phyloP scores from a whole-genome alignment of 2,113 vertebrate species.

The Oncorhynchus nerka region DNA sequence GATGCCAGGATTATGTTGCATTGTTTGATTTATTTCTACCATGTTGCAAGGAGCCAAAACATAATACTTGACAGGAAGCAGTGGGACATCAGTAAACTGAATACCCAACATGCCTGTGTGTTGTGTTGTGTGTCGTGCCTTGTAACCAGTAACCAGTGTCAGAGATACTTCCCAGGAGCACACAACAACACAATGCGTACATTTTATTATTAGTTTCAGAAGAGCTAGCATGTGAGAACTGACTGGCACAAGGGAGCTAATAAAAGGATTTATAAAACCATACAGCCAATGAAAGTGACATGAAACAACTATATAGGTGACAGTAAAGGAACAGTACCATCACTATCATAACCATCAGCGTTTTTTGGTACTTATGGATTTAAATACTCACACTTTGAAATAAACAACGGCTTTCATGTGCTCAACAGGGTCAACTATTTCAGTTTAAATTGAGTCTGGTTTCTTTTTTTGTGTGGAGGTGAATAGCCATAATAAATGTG shows the following conservation, averaged over 20 bases:
- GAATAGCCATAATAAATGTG: constrained; percentile 52
- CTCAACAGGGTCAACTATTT: constrained; percentile 29
- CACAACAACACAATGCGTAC: constrained; percentile 29
- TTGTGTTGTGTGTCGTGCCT: constrained; percentile 30
- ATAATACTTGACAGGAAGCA: constrained; percentile 47
- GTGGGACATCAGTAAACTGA: constrained; percentile 18
- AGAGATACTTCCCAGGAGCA: constrained; percentile 54
- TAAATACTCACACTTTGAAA: not conserved
- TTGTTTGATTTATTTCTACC: constrained; percentile 52
- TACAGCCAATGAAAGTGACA: constrained; percentile 15
- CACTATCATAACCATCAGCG: constrained; percentile 13
- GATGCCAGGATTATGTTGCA: constrained; percentile 37
- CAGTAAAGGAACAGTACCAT: constrained; percentile 11
- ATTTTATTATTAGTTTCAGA: constrained; percentile 49
- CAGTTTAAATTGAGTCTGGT: constrained; percentile 28
- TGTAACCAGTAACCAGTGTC: constrained; percentile 29
- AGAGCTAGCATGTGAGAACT: constrained; percentile 34
- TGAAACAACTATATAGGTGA: constrained; percentile 22
- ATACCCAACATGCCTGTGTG: constrained; percentile 34
- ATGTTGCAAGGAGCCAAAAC: constrained; percentile 45
- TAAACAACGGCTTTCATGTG: constrained; percentile 34
- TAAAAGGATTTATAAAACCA: constrained; percentile 40
- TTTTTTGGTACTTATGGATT: constrained; percentile 11
- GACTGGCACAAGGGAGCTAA: constrained; percentile 33
- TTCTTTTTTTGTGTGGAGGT: constrained; percentile 33